Base-by-base conservation (phyloP, 2,888 invertebrate species). In the Dascillus cervinus region DNA sequence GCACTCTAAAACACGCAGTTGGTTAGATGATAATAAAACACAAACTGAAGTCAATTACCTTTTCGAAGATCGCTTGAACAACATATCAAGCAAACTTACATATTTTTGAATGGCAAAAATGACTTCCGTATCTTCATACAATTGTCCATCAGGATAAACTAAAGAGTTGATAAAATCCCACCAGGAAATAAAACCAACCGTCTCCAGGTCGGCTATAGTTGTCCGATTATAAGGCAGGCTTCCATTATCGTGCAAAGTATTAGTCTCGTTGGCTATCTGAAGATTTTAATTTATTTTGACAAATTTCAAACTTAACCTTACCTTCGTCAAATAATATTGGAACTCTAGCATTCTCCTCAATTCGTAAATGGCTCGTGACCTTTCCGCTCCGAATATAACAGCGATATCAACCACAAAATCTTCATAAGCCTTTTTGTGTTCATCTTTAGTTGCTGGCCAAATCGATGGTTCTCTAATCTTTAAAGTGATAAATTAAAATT, bases 291-390 rank as follows among this genome's bases (percentile, higher is more conserved):
- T n/a, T n/a, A n/a, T n/a, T n/a, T n/a, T n/a, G n/a, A n/a, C n/a
- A n/a, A n/a, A n/a, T n/a, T n/a, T n/a, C n/a, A n/a, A n/a, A n/a
- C n/a, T n/a, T n/a, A n/a, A n/a, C n/a, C n/a, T n/a, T n/a, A n/a
- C n/a, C n/a, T n/a, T n/a, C n/a, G n/a, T n/a, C n/a, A n/a, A n/a
- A n/a, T n/a, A n/a, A n/a, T n/a, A n/a, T 17, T 17, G 17, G 34
- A 55, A 53, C 13, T 46, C 32, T 12, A 48, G 37, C 1, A 52
- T 48, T 23, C 44, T 44, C 14, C 41, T 44, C 13, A 53, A 32
- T 31, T 55, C 52, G 6, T 24, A 29, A 10, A 11, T 31, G 3
- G 46, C 44, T 4, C 33, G 30, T 2, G 37, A 23, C 15, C 38
- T 31, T 3, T 40, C 13, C 3, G 47, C 45, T 6, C 54, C 53